Conservation (phyloP, 2,797 vertebrate genomes). For the Cygnus olor region DNA sequence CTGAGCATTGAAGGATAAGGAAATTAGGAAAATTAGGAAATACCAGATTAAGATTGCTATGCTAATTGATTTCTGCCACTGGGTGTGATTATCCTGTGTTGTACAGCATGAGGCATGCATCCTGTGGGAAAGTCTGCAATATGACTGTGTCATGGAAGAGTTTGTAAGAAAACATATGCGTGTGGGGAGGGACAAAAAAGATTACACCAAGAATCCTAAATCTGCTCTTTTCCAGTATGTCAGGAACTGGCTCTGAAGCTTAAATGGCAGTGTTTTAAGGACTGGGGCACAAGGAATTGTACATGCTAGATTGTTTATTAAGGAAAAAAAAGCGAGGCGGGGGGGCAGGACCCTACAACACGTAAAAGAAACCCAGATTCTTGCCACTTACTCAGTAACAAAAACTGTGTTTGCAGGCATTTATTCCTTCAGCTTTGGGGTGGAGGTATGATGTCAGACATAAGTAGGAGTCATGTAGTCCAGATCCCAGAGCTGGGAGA, state of each 20-base stretch:
- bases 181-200: background rate
- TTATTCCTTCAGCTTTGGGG: background rate
- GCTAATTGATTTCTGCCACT: constrained; percentile 57
- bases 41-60: constrained; percentile 45
- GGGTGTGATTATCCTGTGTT: constrained; percentile 61
- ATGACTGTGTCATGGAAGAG: background rate
- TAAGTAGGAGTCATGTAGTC: background rate
- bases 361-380: background rate
- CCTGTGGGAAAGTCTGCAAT: constrained; percentile 63
- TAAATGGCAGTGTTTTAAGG: background rate
- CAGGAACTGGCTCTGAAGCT: background rate
- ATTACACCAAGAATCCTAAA: constrained; percentile 9
- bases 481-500: background rate
- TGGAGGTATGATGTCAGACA: background rate
- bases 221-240: background rate
- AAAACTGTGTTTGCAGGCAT: background rate
- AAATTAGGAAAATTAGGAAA: constrained; percentile 67
- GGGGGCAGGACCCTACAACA: background rate
- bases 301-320: background rate
- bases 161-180: constrained; percentile 29
- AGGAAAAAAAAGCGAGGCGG: background rate
- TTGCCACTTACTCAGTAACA: background rate
- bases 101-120: constrained; percentile 44
- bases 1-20: background rate
- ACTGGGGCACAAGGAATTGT: background rate